These are phyloP conservation scores for Glyptemys insculpta DNA, from an alignment of 2,797 vertebrate genomes.

Conservation along the genomic window DNA sequence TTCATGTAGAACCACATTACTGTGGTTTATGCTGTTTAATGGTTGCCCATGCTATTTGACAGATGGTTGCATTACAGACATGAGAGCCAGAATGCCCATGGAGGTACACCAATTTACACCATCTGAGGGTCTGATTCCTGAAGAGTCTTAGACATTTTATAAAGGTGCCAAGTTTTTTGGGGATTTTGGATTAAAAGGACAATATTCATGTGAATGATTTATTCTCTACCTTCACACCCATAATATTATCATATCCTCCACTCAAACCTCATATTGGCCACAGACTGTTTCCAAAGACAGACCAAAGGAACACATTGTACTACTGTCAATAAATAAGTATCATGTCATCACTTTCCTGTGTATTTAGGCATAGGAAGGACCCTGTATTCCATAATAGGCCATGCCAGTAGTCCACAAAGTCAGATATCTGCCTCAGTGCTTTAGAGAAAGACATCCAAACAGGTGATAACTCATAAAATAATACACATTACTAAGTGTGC, in stretches of 20 bases:
- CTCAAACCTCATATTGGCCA: neutral
- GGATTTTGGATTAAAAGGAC: neutral
- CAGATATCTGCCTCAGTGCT: neutral
- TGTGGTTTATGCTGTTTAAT: neutral
- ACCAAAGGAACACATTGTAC: neutral
- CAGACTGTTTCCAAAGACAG: neutral
- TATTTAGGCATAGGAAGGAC: slow-evolving; percentile 5
- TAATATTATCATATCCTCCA: neutral
- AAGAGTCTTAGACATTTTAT: neutral
- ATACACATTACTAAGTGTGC: neutral
- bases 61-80: neutral
- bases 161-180: neutral
- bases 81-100: neutral
- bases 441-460: slow-evolving; percentile 10
- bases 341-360: neutral
- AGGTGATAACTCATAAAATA: neutral
- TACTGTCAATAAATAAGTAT: slow-evolving; percentile 3
- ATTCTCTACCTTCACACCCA: neutral
- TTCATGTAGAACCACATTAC: neutral
- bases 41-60: neutral
- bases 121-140: neutral
- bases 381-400: neutral
- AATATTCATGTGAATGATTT: neutral
- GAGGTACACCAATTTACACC: neutral
- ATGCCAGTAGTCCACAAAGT: neutral